phyloP scores from a whole-genome alignment of 2,797 vertebrate species.

The Poecile montanus region DNA sequence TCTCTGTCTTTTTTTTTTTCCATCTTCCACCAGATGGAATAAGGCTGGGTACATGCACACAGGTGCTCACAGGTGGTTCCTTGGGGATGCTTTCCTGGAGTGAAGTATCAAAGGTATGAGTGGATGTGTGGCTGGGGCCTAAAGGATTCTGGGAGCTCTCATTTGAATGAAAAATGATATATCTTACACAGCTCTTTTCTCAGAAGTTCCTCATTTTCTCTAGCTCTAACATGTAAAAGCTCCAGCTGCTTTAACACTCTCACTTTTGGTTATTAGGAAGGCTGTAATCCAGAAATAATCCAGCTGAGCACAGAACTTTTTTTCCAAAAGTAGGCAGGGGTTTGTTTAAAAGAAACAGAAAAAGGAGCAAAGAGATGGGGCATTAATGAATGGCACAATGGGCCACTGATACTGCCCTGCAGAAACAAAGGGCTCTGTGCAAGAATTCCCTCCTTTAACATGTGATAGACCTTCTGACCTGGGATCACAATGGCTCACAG shows the following conservation, averaged over 20 bases:
- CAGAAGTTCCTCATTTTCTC: background rate
- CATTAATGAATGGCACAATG: background rate
- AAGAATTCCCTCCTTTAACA: background rate
- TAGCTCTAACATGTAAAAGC: background rate
- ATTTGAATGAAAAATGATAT: background rate
- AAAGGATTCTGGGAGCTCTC: background rate
- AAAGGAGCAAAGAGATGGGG: background rate
- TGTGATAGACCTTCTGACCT: background rate
- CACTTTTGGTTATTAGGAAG: background rate
- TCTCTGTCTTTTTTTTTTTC: background rate
- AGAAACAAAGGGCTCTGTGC: slow-evolving; percentile 36
- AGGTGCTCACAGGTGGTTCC: background rate
- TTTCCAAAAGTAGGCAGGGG: background rate
- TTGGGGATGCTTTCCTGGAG: background rate
- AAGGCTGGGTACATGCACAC: background rate
- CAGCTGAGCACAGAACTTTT: background rate
- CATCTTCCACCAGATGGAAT: background rate
- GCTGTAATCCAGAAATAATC: background rate
- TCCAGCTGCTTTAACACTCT: background rate
- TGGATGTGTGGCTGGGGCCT: background rate
- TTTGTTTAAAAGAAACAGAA: background rate
- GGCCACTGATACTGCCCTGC: background rate
- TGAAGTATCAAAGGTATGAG: background rate
- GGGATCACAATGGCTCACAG: background rate
- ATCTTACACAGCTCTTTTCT: background rate